Percentiles rank a stretch among this genome's conserved stretches.
These are phyloP conservation scores for Brachionus koreanus DNA, from an alignment of 1,140 invertebrate species.

Conservation along the genomic window DNA sequence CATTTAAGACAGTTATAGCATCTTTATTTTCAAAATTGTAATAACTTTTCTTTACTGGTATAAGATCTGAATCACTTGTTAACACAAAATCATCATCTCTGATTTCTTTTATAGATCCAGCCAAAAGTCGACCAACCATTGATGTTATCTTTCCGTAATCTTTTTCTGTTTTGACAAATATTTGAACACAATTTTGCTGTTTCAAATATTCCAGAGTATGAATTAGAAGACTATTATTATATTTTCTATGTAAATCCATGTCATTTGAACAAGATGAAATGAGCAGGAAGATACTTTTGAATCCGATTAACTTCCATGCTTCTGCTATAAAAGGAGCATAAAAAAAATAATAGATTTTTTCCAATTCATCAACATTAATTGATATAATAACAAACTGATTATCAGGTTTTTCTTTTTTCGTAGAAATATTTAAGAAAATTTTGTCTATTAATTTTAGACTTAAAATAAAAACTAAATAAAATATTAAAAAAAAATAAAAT, in stretches of 20 bases:
- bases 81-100: not conserved
- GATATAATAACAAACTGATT: not conserved
- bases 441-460: no score
- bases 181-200: not conserved
- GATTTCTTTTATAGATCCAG: not conserved
- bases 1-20: not conserved
- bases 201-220: not conserved
- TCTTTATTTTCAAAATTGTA: not conserved
- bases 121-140: not conserved
- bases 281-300: not conserved
- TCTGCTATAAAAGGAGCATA: not conserved
- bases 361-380: not conserved
- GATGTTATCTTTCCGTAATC: not conserved
- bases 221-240: not conserved
- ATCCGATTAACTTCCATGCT: not conserved
- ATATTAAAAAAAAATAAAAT: no score
- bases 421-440: no score
- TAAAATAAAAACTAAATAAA: no score
- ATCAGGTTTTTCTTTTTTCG: no score
- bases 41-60: not conserved
- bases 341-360: not conserved
- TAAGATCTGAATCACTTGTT: constrained; percentile 1
- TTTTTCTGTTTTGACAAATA: not conserved
- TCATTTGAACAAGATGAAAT: not conserved
- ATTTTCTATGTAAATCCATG: not conserved